Evolutionary conservation across 2,888 invertebrate genomes (phyloP), one percentile per base, ranked within the genome.

Genomic region (Macrosiphum euphorbiae): DNA sequence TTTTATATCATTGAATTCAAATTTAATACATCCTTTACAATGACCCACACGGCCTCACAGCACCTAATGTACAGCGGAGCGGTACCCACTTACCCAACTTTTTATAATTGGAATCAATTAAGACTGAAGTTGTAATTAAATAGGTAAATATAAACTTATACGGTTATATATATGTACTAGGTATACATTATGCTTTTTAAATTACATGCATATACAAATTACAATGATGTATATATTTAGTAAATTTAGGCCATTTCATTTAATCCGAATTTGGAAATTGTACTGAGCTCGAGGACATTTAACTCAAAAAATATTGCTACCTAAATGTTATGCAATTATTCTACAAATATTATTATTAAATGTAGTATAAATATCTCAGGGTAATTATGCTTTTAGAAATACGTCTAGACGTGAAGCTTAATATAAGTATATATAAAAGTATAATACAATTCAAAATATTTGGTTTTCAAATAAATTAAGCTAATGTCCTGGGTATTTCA

Each of bases 401-500:
- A 86, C 26, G 86, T 86, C 86, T 86, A 86, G 86, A 86, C 86
- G 28, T 86, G 26, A 28, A 35, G 8, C 35, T 78, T 78, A 35
- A 35, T 78, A 78, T 20, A 35, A 35, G 11, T 47, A 47, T 52
- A 67, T 78, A 35, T 35, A 41, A 41, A 35, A 78, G 35, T 24
- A 78, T 35, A 24, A 35, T 35, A 35, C 35, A 78, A 24, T 35
- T 78, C 35, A 35, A 78, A 78, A 41, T 35, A 78, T 35, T 78
- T 20, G 10, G 86, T 44, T 44, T 86, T 47, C 47, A 86, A 47
- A 47, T 86, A 86, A 86, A 86, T 86, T 86, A 86, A 86, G 86
- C 86, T 86, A 44, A 86, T 86, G 41, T 47, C 5, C 28, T 47
- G 47, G 41, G 24, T 44, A 44, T 86, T 86, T 86, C 16, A 86